Evolutionary conservation across 2,888 invertebrate species (phyloP).

Genomic region (Eretmocerus hayati): DNA sequence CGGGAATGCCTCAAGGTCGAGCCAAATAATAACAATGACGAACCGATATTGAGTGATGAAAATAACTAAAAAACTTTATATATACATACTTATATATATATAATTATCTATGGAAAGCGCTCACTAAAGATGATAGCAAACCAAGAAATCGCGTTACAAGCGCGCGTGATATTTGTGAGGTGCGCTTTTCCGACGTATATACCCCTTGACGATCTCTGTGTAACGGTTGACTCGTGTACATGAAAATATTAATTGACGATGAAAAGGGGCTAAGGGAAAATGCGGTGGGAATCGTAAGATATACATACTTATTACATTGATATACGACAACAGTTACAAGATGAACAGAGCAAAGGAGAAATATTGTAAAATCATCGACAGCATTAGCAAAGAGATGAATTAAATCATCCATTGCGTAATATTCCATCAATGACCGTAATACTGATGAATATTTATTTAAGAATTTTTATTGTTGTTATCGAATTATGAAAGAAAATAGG

Average conservation of each 20-base stretch:
- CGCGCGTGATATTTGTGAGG: neutral
- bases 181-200: constrained; percentile 8
- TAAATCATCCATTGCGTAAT: constrained; percentile 37
- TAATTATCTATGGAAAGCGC: neutral
- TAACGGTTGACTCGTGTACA: constrained; percentile 32
- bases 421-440: constrained; percentile 42
- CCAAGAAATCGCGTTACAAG: neutral
- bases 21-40: constrained; percentile 45
- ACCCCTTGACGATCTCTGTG: constrained; percentile 31
- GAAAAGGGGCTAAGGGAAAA: constrained; percentile 10
- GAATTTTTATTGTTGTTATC: constrained; percentile 46
- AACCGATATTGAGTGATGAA: constrained; percentile 32
- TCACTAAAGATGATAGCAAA: neutral
- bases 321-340: constrained; percentile 8
- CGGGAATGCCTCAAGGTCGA: constrained; percentile 37
- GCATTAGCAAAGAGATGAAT: constrained; percentile 16
- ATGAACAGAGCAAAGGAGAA: constrained; percentile 6
- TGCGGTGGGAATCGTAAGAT: constrained; percentile 17
- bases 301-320: too few species aligned
- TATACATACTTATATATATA: neutral
- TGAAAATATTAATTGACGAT: constrained; percentile 19
- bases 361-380: constrained; percentile 11
- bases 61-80: neutral
- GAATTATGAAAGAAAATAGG: constrained; percentile 41
- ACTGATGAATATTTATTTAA: constrained; percentile 43